Conservation (phyloP, 2,113 vertebrate species). For the Pseudorasbora parva region DNA sequence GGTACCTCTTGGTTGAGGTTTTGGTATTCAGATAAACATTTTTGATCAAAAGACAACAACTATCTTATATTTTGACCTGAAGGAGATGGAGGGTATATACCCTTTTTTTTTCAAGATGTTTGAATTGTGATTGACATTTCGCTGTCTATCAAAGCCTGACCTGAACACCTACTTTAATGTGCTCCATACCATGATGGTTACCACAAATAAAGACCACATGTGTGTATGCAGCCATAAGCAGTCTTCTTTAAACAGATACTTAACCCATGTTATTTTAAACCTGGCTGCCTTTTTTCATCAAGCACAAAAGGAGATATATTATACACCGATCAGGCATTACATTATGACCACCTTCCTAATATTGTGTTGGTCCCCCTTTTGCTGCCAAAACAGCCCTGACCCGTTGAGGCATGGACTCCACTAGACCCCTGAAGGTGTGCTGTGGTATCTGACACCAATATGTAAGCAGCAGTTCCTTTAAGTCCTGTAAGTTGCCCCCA, state of each 20-base stretch:
- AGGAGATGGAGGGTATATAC: not conserved
- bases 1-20: not conserved
- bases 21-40: not conserved
- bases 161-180: conserved; percentile 79
- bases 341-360: too few species aligned
- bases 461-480: too few species aligned
- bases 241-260: not conserved
- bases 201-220: conserved; percentile 21
- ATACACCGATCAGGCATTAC: too few species aligned
- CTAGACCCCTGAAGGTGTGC: too few species aligned
- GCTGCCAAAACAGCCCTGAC: too few species aligned
- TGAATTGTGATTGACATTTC: conserved; percentile 75
- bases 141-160: conserved; percentile 80
- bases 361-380: too few species aligned
- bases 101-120: conserved; percentile 54
- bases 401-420: too few species aligned
- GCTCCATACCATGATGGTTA: conserved; percentile 67
- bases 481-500: too few species aligned
- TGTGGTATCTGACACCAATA: too few species aligned
- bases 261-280: not conserved
- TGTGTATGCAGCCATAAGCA: not conserved
- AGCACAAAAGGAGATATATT: not conserved
- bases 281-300: not conserved
- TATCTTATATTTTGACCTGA: not conserved
- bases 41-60: not conserved